These are phyloP conservation scores for Trachelus iudaicus DNA, from an alignment of 2,888 invertebrate species.

Conservation along the genomic window DNA sequence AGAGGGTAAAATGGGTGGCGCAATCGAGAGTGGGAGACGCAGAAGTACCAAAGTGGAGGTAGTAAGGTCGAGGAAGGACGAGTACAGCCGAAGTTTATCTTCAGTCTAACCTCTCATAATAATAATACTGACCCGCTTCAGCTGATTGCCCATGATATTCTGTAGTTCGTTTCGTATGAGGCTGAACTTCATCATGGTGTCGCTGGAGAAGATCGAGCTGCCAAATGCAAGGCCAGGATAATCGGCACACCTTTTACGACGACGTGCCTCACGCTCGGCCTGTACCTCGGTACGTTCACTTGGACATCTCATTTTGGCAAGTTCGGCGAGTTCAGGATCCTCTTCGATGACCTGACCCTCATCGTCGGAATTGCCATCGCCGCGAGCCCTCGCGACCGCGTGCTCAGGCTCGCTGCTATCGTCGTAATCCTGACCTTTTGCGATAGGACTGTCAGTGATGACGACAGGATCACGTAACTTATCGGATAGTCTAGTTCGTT, in stretches of 20 bases:
- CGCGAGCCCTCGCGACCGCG: slow-evolving; percentile 64
- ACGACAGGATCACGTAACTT: not conserved
- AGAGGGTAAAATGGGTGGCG: not conserved
- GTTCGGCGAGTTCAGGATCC: slow-evolving; percentile 83
- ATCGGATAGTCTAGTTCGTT: not conserved
- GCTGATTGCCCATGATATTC: slow-evolving; percentile 96
- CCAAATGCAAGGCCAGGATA: slow-evolving; percentile 94
- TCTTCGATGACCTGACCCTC: slow-evolving; percentile 69
- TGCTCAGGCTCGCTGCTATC: slow-evolving; percentile 55
- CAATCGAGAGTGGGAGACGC: not conserved
- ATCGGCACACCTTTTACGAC: slow-evolving; percentile 85
- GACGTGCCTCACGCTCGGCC: slow-evolving; percentile 83
- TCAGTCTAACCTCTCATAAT: not conserved
- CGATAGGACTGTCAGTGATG: not conserved
- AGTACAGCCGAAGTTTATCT: not conserved
- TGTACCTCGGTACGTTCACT: slow-evolving; percentile 90
- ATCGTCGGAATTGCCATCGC: slow-evolving; percentile 61
- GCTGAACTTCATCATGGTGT: slow-evolving; percentile 98
- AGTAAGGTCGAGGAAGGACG: not conserved
- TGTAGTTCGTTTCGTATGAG: slow-evolving; percentile 97
- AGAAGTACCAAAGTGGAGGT: not conserved
- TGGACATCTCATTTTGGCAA: slow-evolving; percentile 86
- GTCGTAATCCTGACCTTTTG: not conserved
- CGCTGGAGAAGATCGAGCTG: slow-evolving; percentile 93
- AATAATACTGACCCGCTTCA: slow-evolving; percentile 88